Evolutionary conservation across 2,888 invertebrate species (phyloP).

Genomic region (Arctia plantaginis): DNA sequence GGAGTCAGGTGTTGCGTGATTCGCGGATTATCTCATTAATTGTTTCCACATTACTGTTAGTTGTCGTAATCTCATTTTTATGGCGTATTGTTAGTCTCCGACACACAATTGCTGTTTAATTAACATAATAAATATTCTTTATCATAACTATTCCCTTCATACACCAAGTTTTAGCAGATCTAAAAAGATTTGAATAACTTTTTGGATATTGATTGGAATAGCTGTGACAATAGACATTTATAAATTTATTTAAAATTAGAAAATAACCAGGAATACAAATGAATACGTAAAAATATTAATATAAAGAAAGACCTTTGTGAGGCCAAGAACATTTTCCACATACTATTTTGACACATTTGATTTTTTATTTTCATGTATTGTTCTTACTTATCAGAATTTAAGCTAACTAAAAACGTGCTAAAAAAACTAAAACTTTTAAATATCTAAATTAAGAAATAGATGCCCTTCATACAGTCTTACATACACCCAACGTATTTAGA

Average conservation of each 20-base stretch:
- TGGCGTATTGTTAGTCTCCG: constrained; percentile 3
- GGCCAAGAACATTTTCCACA: too few relatives aligned
- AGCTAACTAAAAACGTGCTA: too few relatives aligned
- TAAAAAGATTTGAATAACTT: neutral
- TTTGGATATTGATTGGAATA: neutral
- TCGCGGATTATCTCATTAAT: neutral
- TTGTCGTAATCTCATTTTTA: neutral
- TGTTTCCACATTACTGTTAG: neutral
- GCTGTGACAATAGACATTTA: neutral
- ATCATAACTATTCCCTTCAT: neutral
- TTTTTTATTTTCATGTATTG: too few relatives aligned
- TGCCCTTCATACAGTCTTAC: too few relatives aligned
- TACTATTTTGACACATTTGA: too few relatives aligned
- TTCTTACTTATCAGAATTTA: too few relatives aligned
- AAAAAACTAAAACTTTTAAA: too few relatives aligned
- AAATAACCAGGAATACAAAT: neutral
- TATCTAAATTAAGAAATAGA: too few relatives aligned
- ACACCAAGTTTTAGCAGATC: neutral
- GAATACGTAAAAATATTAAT: too few relatives aligned
- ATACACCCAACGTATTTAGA: too few relatives aligned
- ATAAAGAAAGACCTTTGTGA: too few relatives aligned
- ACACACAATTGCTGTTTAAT: neutral
- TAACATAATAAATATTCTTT: neutral
- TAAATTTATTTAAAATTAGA: too few relatives aligned
- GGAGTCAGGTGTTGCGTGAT: neutral